A percentile compares a stretch with the other conserved stretches of the same genome.
These are phyloP conservation scores for Drosophila ohnishii DNA, from an alignment of 1,140 invertebrate species.

Conservation along the genomic window DNA sequence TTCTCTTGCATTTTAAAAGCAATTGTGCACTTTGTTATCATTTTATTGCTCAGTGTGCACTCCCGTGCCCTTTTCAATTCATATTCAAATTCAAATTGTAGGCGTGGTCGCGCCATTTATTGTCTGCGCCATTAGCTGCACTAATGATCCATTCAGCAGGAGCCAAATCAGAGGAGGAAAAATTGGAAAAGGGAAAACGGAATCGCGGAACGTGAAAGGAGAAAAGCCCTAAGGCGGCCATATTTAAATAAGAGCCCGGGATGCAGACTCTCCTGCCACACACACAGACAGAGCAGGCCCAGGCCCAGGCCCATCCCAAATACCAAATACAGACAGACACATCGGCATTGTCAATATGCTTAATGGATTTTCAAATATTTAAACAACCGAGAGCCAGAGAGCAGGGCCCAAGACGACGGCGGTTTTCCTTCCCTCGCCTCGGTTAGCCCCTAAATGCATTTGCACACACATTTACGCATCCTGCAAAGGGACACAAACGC, in stretches of 20 bases:
- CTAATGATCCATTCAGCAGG: constrained; percentile 77
- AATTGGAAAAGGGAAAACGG: not conserved
- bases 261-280: constrained; percentile 21
- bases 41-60: constrained; percentile 5
- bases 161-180: constrained; percentile 36
- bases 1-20: not conserved
- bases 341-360: constrained; percentile 79
- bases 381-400: constrained; percentile 60
- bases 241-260: constrained; percentile 56
- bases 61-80: constrained; percentile 50
- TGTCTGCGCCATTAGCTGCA: constrained; percentile 79
- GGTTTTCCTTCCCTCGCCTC: constrained; percentile 26
- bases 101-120: constrained; percentile 72
- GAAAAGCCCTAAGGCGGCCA: constrained; percentile 40
- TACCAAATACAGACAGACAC: constrained; percentile 40
- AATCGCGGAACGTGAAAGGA: constrained; percentile 11
- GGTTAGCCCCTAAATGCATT: constrained; percentile 56
- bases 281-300: constrained; percentile 7
- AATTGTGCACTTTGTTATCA: too few species aligned
- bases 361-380: constrained; percentile 82
- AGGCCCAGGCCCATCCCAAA: not conserved
- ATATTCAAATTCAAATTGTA: constrained; percentile 75
- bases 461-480: constrained; percentile 59
- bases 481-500: constrained; percentile 25
- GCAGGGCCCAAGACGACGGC: constrained; percentile 41